Evolutionary conservation across 2,888 invertebrate species (phyloP), one percentile per base, ranked within the genome.

Genomic region (Leptopilina syphax): DNA sequence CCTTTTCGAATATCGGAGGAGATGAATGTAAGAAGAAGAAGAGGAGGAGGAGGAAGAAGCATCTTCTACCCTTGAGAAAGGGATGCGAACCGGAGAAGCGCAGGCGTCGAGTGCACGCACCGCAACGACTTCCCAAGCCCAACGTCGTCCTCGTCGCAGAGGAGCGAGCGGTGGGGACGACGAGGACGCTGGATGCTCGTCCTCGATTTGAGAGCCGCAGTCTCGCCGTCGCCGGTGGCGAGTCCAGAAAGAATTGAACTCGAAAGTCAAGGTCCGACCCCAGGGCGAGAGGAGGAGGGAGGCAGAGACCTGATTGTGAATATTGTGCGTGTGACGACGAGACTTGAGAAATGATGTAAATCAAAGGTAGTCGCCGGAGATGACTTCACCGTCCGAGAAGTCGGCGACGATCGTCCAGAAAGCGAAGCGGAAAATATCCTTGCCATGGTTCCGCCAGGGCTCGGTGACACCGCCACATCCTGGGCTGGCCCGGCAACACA

Each of bases 391-490:
- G 80, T 87, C 88, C 84, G 90, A 88, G 77, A 90, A 91, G 84
- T 91, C 91, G 87, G 89, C 88, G 83, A 89, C 90, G 82, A 90
- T 90, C 47, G 89, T 87, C 92, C 94, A 95, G 90, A 96, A 96
- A 91, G 95, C 95, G 86, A 95, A 96, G 83, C 94, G 97, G 89
- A 97, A 97, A 93, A 97, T 97, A 88, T 97, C 97, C 79, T 93
- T 97, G 90, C 97, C 97, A 85, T 97, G 97, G 97, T 97, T 97
- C 92, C 94, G 97, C 78, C 97, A 97, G 92, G 95, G 95, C 88
- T 96, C 96, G 82, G 95, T 96, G 86, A 94, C 95, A 89, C 94
- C 94, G 87, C 94, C 95, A 78, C 96, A 96, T 92, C 95, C 96
- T 83, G 94, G 94, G 79, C 94, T 97, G 80, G 94, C 96, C 82